Base-by-base conservation (phyloP, 2,888 invertebrate species). In the Ferrisia virgata region DNA sequence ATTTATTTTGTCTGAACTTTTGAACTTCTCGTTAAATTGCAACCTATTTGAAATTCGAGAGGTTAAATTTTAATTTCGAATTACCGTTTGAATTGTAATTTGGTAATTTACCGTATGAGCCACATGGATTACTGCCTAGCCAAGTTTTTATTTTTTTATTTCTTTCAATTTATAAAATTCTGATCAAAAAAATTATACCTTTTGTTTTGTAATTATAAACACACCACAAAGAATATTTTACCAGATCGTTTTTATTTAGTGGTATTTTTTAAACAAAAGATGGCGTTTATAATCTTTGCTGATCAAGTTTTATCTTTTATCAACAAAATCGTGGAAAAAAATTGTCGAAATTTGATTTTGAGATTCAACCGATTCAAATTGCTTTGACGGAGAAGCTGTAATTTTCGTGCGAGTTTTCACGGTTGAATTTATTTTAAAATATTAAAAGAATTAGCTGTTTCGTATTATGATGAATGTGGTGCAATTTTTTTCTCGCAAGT, bases 291-390 rank as follows among this genome's bases (percentile, higher is more conserved):
- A 18, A 53, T 53, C 18, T 53, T 53, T 18, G 8, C 18, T 28
- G 64, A 28, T 64, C 31, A 3, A 64, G 28, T 64, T 64, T 53
- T 64, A 64, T 64, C 64, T 64, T 64, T 64, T 64, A 64, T 64
- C 64, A 64, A 64, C 64, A 64, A 64, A n/a, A 64, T 64, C 64
- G 64, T 64, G 64, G 53, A 64, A 64, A 64, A 43, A 64, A 64
- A 64, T 64, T 64, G 64, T 64, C 28, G 64, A 64, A 64, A 28
- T 64, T 64, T 64, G 64, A 64, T 64, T 64, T 64, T 64, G 6
- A 64, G 11, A 13, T 64, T 64, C 64, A 36, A 76, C 72, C 72
- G 72, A 76, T 76, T 76, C 11, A 15, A 76, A 76, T 76, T 76
- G 33, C 36, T 36, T 25, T 36, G 36, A 33, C 9, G 33, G 22